Percentiles rank a stretch among this genome's conserved stretches.
Evolutionary conservation across 2,113 vertebrate genomes (phyloP).

Genomic region (Macquaria ambigua): DNA sequence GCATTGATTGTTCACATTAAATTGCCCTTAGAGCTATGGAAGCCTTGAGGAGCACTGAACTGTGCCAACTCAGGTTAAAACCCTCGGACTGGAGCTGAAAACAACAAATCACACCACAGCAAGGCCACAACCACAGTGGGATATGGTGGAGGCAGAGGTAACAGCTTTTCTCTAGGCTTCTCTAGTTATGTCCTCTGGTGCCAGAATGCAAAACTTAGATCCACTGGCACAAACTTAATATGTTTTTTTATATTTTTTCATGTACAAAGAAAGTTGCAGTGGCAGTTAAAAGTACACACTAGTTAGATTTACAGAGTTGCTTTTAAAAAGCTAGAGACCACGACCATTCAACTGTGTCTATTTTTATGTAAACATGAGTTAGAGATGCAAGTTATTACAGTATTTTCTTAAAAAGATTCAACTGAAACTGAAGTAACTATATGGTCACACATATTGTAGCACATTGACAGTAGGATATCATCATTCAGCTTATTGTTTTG

Average conservation of each 20-base stretch:
- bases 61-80: slow-evolving; percentile 24
- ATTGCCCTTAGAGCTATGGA: background rate
- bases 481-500: background rate
- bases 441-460: background rate
- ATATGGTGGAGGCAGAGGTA: background rate
- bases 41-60: slow-evolving; percentile 21
- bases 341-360: background rate
- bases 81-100: slow-evolving; percentile 18
- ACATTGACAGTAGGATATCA: background rate
- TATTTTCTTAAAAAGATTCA: background rate
- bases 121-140: background rate
- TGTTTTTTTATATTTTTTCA: no score
- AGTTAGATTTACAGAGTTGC: background rate
- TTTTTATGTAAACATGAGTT: background rate
- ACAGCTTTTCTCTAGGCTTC: background rate
- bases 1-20: slow-evolving; percentile 7
- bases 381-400: background rate
- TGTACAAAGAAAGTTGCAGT: background rate
- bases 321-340: no score
- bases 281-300: background rate
- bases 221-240: background rate
- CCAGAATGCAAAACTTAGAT: no score
- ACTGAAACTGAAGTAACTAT: background rate
- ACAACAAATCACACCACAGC: slow-evolving; percentile 33
- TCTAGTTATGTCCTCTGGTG: background rate